Evolutionary conservation across 2,797 vertebrate genomes (phyloP).

Genomic region (Anomalospiza imberbis): DNA sequence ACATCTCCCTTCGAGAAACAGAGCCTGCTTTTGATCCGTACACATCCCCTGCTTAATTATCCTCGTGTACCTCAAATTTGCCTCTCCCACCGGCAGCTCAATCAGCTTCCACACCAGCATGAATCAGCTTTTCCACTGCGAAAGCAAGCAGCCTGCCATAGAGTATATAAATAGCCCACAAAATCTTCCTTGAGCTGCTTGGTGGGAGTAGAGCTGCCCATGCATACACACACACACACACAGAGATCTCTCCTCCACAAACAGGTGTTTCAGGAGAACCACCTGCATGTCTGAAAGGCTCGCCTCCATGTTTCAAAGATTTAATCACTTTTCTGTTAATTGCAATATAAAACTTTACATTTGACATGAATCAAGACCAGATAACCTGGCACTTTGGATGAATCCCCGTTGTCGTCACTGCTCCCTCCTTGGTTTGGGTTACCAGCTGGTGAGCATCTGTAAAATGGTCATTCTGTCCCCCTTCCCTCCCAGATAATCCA

Average conservation of each 20-base stretch:
- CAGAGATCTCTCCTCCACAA: not conserved
- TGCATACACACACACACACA: not conserved
- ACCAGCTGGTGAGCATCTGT: not conserved
- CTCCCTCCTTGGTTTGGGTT: not conserved
- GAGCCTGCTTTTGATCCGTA: not conserved
- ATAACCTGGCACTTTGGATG: not conserved
- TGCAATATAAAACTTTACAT: not conserved
- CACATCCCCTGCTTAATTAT: not conserved
- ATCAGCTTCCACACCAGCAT: constrained; percentile 16
- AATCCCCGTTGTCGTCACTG: not conserved
- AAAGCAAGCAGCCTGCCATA: not conserved
- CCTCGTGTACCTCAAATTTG: not conserved
- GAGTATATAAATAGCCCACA: constrained; percentile 14
- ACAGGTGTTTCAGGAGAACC: not conserved
- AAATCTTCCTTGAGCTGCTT: constrained; percentile 1
- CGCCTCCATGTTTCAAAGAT: not conserved
- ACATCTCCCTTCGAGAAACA: not conserved
- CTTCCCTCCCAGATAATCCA: not conserved
- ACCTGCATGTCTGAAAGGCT: constrained; percentile 1
- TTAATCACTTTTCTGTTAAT: not conserved
- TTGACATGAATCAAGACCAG: not conserved
- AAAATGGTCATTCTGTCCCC: not conserved
- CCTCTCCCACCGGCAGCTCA: constrained; percentile 3
- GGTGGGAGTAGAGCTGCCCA: not conserved
- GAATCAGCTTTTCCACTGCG: constrained; percentile 35